Base-by-base conservation (phyloP, 2,797 vertebrate species). In the Syngnathus acus region DNA sequence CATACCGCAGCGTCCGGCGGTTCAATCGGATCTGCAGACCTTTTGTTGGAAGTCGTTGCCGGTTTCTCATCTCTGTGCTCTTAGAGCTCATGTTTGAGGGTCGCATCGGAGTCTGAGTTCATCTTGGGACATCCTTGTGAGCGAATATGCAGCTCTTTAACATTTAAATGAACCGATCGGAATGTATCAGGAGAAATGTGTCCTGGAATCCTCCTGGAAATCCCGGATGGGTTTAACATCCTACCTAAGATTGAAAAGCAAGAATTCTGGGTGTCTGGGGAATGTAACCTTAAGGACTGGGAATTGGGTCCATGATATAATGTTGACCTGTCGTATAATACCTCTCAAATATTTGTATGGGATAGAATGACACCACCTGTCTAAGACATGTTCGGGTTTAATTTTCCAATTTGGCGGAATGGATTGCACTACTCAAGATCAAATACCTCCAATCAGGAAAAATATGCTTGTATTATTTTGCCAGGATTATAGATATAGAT, bases 11-110 rank as follows among this genome's bases (percentile, higher is more conserved):
- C 60, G 6, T 16, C 21, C 42, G 2, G 42, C 6, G 21, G 21
- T 45, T 47, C 21, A 23, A 26, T 62, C 1, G 60, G 13, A 45
- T 26, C 42, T 26, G 2, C 42, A 26, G 39, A 32, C 42, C 60
- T 62, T 62, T 47, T 62, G 11, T 47, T 16, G 60, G 23, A 17
- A 62, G 21, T 23, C 42, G 9, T 26, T 16, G 13, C 21, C 60
- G 11, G 45, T 62, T 62, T 26, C 13, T 26, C 21, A 19, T 45
- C 7, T 13, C 58, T 61, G 38, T 19, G 17, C 19, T n/a, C 58
- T 21, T n/a, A 45, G 42, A 62, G 40, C 60, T 45, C 60, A 62
- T 62, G 60, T 47, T 62, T 62, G 21, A 45, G 42, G 60, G 60
- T 21, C 48, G 17, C 10, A 6, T 19, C 19, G 2, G 42, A 50